These are phyloP conservation scores for Miltochrista miniata DNA, from an alignment of 2,888 invertebrate genomes.

Conservation along the genomic window DNA sequence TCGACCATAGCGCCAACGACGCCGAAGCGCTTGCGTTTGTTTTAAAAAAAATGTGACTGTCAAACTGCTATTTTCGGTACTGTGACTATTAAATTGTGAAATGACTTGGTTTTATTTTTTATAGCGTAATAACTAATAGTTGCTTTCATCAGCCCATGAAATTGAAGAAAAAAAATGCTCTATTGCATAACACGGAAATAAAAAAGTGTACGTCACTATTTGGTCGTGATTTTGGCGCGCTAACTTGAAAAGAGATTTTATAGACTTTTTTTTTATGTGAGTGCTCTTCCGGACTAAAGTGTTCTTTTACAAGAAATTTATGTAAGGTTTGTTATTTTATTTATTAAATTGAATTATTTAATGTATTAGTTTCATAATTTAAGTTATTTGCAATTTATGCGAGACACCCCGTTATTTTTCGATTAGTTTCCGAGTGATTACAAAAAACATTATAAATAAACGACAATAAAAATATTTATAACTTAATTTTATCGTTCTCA, in stretches of 20 bases:
- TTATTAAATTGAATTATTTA: not conserved
- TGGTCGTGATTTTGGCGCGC: slow-evolving; percentile 41
- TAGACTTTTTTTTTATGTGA: slow-evolving; percentile 17
- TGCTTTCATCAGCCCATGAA: slow-evolving; percentile 56
- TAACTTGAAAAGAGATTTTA: slow-evolving; percentile 24
- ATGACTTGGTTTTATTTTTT: slow-evolving; percentile 34
- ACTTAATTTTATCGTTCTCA: not conserved
- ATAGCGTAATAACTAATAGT: slow-evolving; percentile 40
- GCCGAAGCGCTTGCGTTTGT: slow-evolving; percentile 29
- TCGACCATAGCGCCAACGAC: slow-evolving; percentile 22
- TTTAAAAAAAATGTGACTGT: slow-evolving; percentile 55
- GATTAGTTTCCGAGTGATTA: not conserved
- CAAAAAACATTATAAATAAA: not conserved
- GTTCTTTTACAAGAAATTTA: slow-evolving; percentile 21
- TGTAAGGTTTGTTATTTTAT: slow-evolving; percentile 26
- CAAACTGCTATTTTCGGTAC: slow-evolving; percentile 40
- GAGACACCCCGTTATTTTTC: slow-evolving; percentile 5
- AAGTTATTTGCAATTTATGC: not conserved
- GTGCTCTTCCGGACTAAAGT: slow-evolving; percentile 32
- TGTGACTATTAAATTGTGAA: slow-evolving; percentile 34
- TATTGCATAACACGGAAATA: slow-evolving; percentile 56
- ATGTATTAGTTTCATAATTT: not conserved
- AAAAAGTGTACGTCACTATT: slow-evolving; percentile 46
- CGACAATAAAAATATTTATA: not conserved
- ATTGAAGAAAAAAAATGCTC: slow-evolving; percentile 65